Percentiles rank a stretch among this genome's conserved stretches.
Conservation (phyloP, 1,140 invertebrate genomes). For the Triops cancriformis region DNA sequence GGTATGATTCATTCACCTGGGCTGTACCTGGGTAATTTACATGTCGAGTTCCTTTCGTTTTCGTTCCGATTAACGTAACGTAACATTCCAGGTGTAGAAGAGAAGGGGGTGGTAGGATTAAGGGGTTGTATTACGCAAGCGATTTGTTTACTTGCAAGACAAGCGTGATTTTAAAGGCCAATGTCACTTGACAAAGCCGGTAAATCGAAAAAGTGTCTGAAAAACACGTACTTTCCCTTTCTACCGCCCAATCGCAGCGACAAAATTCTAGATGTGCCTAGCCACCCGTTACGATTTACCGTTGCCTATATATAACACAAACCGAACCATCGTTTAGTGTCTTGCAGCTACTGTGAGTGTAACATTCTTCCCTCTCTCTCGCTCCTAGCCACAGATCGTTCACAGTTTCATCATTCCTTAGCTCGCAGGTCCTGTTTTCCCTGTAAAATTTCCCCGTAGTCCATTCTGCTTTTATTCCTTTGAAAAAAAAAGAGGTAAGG, state of each 20-base stretch:
- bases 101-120: not conserved
- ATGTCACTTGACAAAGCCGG: not conserved
- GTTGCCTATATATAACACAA: conserved; percentile 11
- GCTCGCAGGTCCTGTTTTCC: not conserved
- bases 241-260: not conserved
- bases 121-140: not conserved
- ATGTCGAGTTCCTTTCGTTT: not conserved
- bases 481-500: not conserved
- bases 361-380: not conserved
- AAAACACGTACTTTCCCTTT: not conserved
- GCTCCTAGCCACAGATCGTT: not conserved
- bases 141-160: not conserved
- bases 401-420: not conserved
- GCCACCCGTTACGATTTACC: conserved; percentile 12
- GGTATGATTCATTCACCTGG: not conserved
- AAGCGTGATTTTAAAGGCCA: not conserved
- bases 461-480: not conserved
- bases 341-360: not conserved
- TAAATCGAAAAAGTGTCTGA: not conserved
- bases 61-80: not conserved
- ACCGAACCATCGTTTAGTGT: not conserved
- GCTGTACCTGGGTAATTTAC: not conserved
- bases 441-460: not conserved
- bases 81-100: not conserved
- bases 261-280: not conserved